phyloP scores from a whole-genome alignment of 2,797 vertebrate genomes.

The Sternotherus odoratus region DNA sequence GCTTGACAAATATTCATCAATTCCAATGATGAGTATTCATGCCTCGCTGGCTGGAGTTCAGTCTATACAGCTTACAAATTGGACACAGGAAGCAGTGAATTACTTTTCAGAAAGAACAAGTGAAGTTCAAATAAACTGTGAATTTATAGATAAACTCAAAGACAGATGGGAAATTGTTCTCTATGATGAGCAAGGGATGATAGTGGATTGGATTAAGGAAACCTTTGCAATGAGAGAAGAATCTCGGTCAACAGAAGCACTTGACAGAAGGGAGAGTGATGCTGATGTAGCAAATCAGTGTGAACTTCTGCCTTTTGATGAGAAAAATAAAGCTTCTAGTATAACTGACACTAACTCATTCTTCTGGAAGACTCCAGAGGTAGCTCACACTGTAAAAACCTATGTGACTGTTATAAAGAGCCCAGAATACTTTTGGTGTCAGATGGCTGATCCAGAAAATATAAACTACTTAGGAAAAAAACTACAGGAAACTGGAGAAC shows the following conservation, averaged over 20 bases:
- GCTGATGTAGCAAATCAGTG: neutral
- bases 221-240: conserved; percentile 12
- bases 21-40: conserved; percentile 85
- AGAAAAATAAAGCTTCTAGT: neutral
- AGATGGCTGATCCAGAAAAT: conserved; percentile 76
- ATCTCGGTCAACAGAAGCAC: conserved; percentile 2
- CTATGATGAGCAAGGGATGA: conserved; percentile 76
- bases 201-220: conserved; percentile 73
- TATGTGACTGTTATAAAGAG: conserved; percentile 82
- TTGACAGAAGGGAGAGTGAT: neutral
- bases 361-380: conserved; percentile 70
- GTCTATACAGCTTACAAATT: conserved; percentile 15
- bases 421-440: conserved; percentile 91
- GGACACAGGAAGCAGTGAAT: conserved; percentile 70
- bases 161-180: conserved; percentile 90
- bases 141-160: conserved; percentile 84
- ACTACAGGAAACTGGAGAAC: conserved; percentile 78
- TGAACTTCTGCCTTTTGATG: neutral
- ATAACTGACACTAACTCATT: conserved; percentile 46
- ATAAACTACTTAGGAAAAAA: conserved; percentile 80
- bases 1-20: conserved; percentile 61
- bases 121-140: conserved; percentile 82
- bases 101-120: conserved; percentile 82
- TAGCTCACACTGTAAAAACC: conserved; percentile 80
- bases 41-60: conserved; percentile 83